These are phyloP conservation scores for Drosophila rhopaloa DNA, from an alignment of 1,140 invertebrate genomes.

Conservation along the genomic window DNA sequence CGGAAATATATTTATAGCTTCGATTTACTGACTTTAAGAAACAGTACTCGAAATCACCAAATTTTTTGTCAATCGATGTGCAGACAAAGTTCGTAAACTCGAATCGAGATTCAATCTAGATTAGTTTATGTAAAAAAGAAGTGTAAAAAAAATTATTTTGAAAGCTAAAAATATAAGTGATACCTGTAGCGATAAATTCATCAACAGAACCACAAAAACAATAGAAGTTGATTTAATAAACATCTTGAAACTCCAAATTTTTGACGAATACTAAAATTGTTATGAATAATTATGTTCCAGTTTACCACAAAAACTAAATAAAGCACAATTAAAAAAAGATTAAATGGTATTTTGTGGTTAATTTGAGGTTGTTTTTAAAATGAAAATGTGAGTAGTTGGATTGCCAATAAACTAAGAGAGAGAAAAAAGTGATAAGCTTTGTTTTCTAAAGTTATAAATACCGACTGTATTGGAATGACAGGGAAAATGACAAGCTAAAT, in stretches of 20 bases:
- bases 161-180: not conserved
- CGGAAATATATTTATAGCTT: slow-evolving; percentile 15
- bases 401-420: no score
- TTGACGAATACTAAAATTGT: not conserved
- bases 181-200: not conserved
- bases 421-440: no score
- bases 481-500: no score
- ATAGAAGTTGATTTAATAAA: not conserved
- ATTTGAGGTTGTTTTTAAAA: no score
- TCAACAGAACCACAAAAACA: not conserved
- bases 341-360: not conserved
- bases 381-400: no score
- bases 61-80: not conserved
- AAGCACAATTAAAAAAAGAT: not conserved
- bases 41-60: slow-evolving; percentile 10
- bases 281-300: not conserved
- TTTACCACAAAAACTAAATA: no score
- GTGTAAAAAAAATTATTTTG: no score
- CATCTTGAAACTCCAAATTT: not conserved
- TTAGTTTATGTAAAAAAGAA: no score
- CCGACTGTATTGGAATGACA: no score
- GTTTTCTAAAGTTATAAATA: no score
- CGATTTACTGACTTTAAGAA: slow-evolving; percentile 15
- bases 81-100: slow-evolving; percentile 19
- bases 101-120: not conserved